phyloP scores from a whole-genome alignment of 2,888 invertebrate species.

The Phyto melanocephala region DNA sequence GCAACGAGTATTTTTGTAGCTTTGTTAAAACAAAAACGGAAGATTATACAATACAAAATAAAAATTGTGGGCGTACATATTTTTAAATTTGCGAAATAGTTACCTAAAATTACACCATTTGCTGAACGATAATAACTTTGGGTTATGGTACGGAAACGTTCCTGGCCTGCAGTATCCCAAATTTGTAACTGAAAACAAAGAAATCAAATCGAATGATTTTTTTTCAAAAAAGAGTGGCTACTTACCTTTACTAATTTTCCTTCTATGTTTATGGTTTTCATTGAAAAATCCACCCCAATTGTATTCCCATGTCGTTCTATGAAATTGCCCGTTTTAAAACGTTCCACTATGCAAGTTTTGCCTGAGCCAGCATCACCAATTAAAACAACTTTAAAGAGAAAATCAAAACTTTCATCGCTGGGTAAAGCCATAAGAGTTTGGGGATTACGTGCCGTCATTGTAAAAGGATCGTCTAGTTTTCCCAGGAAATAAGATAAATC shows the following conservation, averaged over 20 bases:
- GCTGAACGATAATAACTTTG: conserved; percentile 98
- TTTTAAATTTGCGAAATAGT: background rate
- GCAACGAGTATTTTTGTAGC: too few relatives aligned
- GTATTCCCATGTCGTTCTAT: conserved; percentile 97
- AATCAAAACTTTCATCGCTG: conserved; percentile 91
- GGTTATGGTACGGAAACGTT: conserved; percentile 96
- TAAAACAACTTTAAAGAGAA: conserved; percentile 94
- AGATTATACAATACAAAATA: background rate
- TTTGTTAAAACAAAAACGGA: background rate
- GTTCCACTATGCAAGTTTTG: conserved; percentile 96
- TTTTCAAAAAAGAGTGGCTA: background rate
- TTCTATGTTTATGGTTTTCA: conserved; percentile 97
- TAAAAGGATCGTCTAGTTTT: too few relatives aligned
- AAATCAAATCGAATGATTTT: background rate
- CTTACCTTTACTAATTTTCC: conserved; percentile 95
- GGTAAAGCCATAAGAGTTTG: conserved; percentile 87
- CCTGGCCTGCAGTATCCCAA: conserved; percentile 98
- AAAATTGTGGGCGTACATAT: conserved; percentile 20
- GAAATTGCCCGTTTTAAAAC: conserved; percentile 96
- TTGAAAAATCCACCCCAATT: conserved; percentile 98
- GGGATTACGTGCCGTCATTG: conserved; percentile 87
- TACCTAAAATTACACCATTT: conserved; percentile 96
- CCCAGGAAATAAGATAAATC: too few relatives aligned
- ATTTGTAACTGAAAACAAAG: conserved; percentile 83
- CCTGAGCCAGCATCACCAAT: conserved; percentile 95